A percentile compares a stretch with the other conserved stretches of the same genome.
These are phyloP conservation scores for Drosophila sp. DNA, from an alignment of 1,140 invertebrate species.

Conservation along the genomic window DNA sequence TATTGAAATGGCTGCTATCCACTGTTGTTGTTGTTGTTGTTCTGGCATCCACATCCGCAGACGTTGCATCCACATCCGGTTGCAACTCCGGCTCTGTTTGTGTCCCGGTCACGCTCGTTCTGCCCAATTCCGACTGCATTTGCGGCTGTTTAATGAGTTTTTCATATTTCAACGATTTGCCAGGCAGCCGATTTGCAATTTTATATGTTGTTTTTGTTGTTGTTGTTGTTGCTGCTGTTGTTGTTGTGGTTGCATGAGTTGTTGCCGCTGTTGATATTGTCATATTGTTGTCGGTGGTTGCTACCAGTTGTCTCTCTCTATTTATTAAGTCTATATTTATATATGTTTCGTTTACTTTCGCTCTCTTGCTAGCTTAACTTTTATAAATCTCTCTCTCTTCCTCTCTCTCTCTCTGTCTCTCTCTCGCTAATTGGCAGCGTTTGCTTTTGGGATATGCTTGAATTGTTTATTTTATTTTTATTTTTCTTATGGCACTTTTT, in stretches of 20 bases:
- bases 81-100: slow-evolving; percentile 65
- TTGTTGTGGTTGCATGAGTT: slow-evolving; percentile 46
- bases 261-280: slow-evolving; percentile 69
- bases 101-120: slow-evolving; percentile 60
- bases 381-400: no score
- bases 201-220: slow-evolving; percentile 35
- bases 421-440: slow-evolving; percentile 40
- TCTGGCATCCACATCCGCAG: slow-evolving; percentile 19
- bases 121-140: slow-evolving; percentile 49
- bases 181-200: slow-evolving; percentile 65
- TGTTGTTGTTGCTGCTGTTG: slow-evolving; percentile 23
- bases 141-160: slow-evolving; percentile 80
- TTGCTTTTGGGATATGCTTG: slow-evolving; percentile 57
- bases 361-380: slow-evolving; percentile 13
- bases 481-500: slow-evolving; percentile 56
- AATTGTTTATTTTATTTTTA: background rate
- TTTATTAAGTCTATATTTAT: slow-evolving; percentile 29
- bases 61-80: slow-evolving; percentile 30
- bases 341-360: slow-evolving; percentile 30
- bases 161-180: slow-evolving; percentile 75
- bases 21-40: slow-evolving; percentile 28
- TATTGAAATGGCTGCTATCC: slow-evolving; percentile 61
- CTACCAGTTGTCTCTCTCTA: slow-evolving; percentile 1
- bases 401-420: background rate
- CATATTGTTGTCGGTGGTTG: slow-evolving; percentile 74